Base-by-base conservation (phyloP, 2,888 invertebrate genomes). In the Thera obeliscata region DNA sequence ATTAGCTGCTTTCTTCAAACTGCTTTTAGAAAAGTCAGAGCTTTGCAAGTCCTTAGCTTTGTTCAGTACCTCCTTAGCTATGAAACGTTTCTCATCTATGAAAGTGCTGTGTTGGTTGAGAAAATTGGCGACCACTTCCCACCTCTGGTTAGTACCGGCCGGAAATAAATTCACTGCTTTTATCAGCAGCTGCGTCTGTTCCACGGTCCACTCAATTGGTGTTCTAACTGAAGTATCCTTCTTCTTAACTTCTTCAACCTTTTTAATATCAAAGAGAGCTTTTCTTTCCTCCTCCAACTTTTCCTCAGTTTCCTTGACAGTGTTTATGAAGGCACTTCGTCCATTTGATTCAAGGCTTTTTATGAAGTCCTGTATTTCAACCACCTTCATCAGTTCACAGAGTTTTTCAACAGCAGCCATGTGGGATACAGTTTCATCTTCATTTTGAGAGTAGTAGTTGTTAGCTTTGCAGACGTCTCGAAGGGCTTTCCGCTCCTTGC, bases 111-210 rank as follows among this genome's bases (percentile, higher is more conserved):
- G 97, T 81, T 98, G 98, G 87, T 98, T 98, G 64, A 99, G 96
- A 85, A 99, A 99, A 83, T 98, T 97, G 0, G 99, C 98, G 3
- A 99, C 98, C 0, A 99, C 98, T 58, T 98, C 98, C 97, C 97
- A 97, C 80, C 98, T 95, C 83, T 98, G 97, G 81, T 96, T 97
- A 0, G 99, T 99, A 9, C 93, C 99, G 5, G 99, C 99, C 0
- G 99, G 99, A 87, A 99, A 99, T 3, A 99, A 89, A 90, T 99
- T 99, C 0, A 99, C 99, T 33, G 98, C 99, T 89, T 99, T 99
- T 62, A 99, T 98, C 2, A 99, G 94, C 56, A 98, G 92, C 82
- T 98, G 98, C 33, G 98, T 94, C 86, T 98, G 98, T 69, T 97
- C 97, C 61, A 96, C 95, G 11, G 95, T 95, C 99, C 99, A 99